Percentiles rank a stretch among this genome's conserved stretches.
Conservation (phyloP, 1,140 invertebrate species). For the Pseudomyrmex flavicornis region DNA sequence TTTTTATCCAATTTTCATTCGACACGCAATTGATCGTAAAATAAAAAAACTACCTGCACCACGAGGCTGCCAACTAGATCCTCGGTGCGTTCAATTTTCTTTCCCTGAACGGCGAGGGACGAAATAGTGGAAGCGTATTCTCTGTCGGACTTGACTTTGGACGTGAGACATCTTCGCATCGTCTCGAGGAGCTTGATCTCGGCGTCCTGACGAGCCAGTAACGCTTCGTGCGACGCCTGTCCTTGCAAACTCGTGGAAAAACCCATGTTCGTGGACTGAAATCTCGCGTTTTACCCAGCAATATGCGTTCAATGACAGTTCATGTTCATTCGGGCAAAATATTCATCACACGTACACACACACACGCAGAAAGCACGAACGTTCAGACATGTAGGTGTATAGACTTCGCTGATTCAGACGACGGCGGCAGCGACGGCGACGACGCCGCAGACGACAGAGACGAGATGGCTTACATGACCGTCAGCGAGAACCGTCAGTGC, state of each 20-base stretch:
- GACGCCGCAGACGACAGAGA: neutral
- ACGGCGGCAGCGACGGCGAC: neutral
- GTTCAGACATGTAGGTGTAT: neutral
- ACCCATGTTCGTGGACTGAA: slow-evolving; percentile 87
- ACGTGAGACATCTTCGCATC: slow-evolving; percentile 93
- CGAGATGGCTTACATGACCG: slow-evolving; percentile 36
- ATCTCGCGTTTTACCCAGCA: neutral
- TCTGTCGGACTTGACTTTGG: slow-evolving; percentile 95
- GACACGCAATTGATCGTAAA: neutral
- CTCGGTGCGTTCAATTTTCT: slow-evolving; percentile 93
- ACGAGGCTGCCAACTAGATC: slow-evolving; percentile 90
- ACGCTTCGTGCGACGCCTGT: slow-evolving; percentile 92
- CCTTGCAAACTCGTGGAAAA: slow-evolving; percentile 94
- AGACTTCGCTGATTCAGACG: neutral
- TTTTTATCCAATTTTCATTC: neutral
- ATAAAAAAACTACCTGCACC: slow-evolving; percentile 78
- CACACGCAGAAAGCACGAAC: no score
- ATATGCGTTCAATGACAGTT: slow-evolving; percentile 8
- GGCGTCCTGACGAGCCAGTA: slow-evolving; percentile 94
- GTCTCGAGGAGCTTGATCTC: slow-evolving; percentile 95
- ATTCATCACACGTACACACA: neutral
- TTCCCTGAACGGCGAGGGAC: slow-evolving; percentile 91
- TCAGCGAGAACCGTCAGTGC: slow-evolving; percentile 23
- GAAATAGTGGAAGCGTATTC: slow-evolving; percentile 94
- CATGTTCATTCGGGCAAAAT: slow-evolving; percentile 3